Evolutionary conservation across 2,888 invertebrate species (phyloP), one percentile per base, ranked within the genome.

Genomic region (Oligia latruncula): DNA sequence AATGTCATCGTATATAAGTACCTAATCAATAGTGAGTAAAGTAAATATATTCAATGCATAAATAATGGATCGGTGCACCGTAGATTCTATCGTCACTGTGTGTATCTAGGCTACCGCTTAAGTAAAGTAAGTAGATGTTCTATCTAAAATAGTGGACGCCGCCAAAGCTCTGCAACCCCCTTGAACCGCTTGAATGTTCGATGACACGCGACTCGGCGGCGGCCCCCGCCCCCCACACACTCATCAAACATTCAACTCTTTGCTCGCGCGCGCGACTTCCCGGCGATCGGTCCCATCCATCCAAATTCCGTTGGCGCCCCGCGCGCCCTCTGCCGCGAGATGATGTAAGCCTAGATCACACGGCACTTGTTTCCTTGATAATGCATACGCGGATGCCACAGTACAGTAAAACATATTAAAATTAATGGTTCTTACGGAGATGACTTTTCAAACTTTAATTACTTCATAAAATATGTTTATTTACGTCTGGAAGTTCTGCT

Each of bases 231-330:
- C 86, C 90, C 87, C 86, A 89, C 95, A 95, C 96, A 95, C 96
- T 97, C 97, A 96, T 97, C 97, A 97, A 97, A 97, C 97, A 97
- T 97, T 97, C 97, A 97, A 97, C 97, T 97, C 97, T 97, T 97
- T 96, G 91, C 90, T 92, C 93, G 92, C 92, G 92, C 90, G 91
- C 94, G 95, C 93, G 93, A 91, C 91, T 90, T 92, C 94, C 94
- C 93, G 94, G 94, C 92, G 92, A 93, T 93, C 92, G 91, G 93
- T 94, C 91, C 91, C 90, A 92, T 89, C 90, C 90, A 92, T 94
- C 93, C 89, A 94, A 95, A 95, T 93, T 93, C 91, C 87, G 90
- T 89, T 90, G 91, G 86, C 86, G 86, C 85, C 65, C 40, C 49
- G 86, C 66, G 84, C 85, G 83, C 77, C 35, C 90, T 90, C 91